A percentile compares a stretch with the other conserved stretches of the same genome.
Conservation (phyloP, 2,797 vertebrate species). For the Rachycentron canadum region DNA sequence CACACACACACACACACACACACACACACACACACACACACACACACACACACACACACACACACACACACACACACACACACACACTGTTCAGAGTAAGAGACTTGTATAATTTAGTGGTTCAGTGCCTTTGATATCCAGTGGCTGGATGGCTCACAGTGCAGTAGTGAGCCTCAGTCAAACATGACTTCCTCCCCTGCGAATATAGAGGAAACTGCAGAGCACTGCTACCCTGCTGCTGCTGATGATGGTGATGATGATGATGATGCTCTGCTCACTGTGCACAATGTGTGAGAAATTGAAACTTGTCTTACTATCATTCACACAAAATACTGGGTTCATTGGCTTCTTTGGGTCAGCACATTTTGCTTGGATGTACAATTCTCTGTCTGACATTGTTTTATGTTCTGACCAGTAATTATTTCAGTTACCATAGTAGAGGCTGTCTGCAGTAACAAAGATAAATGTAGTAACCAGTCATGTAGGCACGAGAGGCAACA, state of each 20-base stretch:
- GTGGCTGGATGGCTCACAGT: conserved; percentile 37
- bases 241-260: not conserved
- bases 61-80: no score
- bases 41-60: not conserved
- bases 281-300: conserved; percentile 24
- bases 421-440: conserved; percentile 40
- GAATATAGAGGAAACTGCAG: conserved; percentile 45
- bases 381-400: conserved; percentile 14
- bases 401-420: conserved; percentile 49
- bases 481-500: conserved; percentile 27
- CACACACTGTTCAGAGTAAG: conserved; percentile 32
- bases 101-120: conserved; percentile 71
- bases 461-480: conserved; percentile 39
- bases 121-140: conserved; percentile 66
- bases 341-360: conserved; percentile 31
- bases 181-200: conserved; percentile 44
- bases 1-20: not conserved
- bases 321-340: conserved; percentile 27
- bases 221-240: not conserved
- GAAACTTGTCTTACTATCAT: conserved; percentile 24
- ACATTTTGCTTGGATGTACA: conserved; percentile 29
- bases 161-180: conserved; percentile 42
- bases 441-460: conserved; percentile 45
- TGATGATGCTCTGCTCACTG: not conserved
- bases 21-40: conserved; percentile 6